Evolutionary conservation across 2,113 vertebrate genomes (phyloP), one percentile per base, ranked within the genome.

Genomic region (Aspidoscelis tigris): DNA sequence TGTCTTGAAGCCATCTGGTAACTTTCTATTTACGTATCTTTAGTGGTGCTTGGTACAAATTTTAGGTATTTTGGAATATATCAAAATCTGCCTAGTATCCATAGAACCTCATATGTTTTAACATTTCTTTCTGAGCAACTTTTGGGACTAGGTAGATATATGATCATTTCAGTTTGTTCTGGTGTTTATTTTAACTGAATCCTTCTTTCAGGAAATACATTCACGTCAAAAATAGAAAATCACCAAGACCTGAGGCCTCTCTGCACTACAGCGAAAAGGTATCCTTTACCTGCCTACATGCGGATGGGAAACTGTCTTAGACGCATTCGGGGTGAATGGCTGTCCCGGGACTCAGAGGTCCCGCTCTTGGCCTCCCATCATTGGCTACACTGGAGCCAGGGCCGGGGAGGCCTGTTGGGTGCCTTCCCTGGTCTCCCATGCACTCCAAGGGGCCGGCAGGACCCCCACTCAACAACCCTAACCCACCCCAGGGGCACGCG

Each of bases 121-220:
- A 83, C 78, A 70, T 18, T 82, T 83, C 50, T 66, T 20, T 14
- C 76, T 70, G 61, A 76, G 72, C 76, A 33, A 78, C 71, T 84
- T 89, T 85, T 85, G 90, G 76, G 33, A 88, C 90, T 78, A 39
- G 83, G 50, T 66, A 44, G 85, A 81, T 64, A 72, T 82, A 90
- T 93, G 82, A 84, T 83, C 87, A 84, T 26, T 74, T 89, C 75
- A 83, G 26, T 0, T 5, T 53, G 16, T 26, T 90, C 69, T 74
- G 78, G 89, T 93, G 74, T 65, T 91, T 21, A 7, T 84, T 93
- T 93, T 92, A 94, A 93, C 72, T 90, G 87, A 93, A 91, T 66
- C 7, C 26, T 73, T 91, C 73, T 47, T n/a, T 3, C 26, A 81
- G 65, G n/a, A 85, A 93, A 85, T 70, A 76, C 18, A 74, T 47